Conservation (phyloP, 2,113 vertebrate species). For the Peromyscus leucopus region DNA sequence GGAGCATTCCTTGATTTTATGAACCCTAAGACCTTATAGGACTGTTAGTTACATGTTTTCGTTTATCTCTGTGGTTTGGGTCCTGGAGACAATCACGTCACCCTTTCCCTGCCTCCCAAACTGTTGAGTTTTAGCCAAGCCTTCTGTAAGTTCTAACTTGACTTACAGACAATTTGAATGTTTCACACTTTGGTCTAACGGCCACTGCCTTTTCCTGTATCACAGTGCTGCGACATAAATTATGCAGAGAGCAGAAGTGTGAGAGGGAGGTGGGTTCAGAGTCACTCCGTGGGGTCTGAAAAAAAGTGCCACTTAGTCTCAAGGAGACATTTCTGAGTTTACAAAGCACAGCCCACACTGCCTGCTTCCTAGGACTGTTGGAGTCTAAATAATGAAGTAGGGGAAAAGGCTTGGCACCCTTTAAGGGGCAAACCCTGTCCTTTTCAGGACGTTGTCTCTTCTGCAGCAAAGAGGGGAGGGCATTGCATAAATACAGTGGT, state of each 20-base stretch:
- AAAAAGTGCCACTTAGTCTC: background rate
- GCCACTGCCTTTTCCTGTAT: background rate
- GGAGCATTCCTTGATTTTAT: conserved; percentile 37
- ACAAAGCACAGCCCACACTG: background rate
- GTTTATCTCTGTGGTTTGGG: background rate
- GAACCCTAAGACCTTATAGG: background rate
- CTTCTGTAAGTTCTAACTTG: background rate
- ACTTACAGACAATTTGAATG: background rate
- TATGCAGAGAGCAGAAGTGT: background rate
- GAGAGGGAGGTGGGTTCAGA: background rate
- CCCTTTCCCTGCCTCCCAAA: too few relatives aligned
- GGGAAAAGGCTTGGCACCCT: background rate
- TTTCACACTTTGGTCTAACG: background rate
- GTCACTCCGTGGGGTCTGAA: background rate
- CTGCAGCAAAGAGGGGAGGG: background rate
- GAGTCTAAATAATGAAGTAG: background rate
- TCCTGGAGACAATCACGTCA: background rate
- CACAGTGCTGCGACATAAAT: background rate
- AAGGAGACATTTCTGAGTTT: background rate
- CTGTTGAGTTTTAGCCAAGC: background rate
- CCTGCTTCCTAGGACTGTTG: background rate
- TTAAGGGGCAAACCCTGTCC: background rate
- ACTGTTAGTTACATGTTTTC: background rate
- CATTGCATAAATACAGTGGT: background rate
- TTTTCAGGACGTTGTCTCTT: background rate